Evolutionary conservation across 2,113 vertebrate species (phyloP).

Genomic region (Phyllopteryx taeniolatus): DNA sequence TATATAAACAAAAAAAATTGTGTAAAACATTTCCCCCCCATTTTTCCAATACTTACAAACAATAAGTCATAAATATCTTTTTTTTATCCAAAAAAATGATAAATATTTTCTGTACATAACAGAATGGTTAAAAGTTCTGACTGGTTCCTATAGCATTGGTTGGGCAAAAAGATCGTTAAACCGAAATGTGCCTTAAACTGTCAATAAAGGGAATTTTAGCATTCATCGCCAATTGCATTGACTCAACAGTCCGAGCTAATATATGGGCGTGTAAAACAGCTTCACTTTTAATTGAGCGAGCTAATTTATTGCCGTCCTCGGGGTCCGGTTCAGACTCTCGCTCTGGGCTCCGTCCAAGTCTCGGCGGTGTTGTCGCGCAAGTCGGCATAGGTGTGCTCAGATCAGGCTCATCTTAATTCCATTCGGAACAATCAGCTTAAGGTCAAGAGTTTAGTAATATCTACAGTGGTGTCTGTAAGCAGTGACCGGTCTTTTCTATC

Average conservation of each 20-base stretch:
- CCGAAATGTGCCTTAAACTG: not conserved
- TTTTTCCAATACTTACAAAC: too few species aligned
- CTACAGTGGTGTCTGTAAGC: not conserved
- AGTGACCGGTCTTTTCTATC: not conserved
- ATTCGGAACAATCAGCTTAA: not conserved
- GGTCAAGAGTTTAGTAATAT: not conserved
- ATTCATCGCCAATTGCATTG: not conserved
- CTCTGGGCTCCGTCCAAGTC: not conserved
- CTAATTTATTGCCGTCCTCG: not conserved
- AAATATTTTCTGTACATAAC: not conserved
- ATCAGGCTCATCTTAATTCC: not conserved
- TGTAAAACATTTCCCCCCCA: too few species aligned
- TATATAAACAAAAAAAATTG: too few species aligned
- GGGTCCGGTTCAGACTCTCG: not conserved
- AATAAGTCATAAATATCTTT: not conserved
- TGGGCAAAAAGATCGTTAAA: not conserved
- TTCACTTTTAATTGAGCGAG: conserved; percentile 4
- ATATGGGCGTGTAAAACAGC: not conserved
- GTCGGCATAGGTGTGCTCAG: not conserved
- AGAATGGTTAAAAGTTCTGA: not conserved
- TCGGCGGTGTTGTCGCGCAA: not conserved
- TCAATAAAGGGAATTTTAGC: not conserved
- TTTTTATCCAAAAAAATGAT: not conserved
- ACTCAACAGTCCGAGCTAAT: conserved; percentile 11
- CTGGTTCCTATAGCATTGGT: not conserved